Conservation (phyloP, 2,888 invertebrate species). For the Octodonta nipae region DNA sequence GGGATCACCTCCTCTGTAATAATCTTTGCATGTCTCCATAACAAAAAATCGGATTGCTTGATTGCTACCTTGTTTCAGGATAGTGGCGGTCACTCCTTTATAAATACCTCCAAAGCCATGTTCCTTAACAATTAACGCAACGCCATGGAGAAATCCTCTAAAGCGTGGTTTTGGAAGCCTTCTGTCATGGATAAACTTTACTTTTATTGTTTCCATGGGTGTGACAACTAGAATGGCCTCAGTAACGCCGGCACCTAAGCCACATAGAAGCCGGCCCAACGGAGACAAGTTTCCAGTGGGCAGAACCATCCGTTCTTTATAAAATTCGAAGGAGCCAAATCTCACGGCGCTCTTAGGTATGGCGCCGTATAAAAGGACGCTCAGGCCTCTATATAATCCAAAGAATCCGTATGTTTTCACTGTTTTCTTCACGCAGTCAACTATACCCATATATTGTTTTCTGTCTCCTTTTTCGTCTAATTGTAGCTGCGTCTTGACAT, state of each 20-base stretch:
- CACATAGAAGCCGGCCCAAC: slow-evolving; percentile 70
- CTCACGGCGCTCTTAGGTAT: slow-evolving; percentile 94
- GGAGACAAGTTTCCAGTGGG: slow-evolving; percentile 68
- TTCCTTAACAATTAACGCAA: slow-evolving; percentile 66
- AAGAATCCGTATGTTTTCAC: slow-evolving; percentile 74
- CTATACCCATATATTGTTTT: slow-evolving; percentile 73
- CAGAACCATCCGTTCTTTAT: slow-evolving; percentile 65
- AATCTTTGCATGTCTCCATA: slow-evolving; percentile 87
- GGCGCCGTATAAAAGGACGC: slow-evolving; percentile 90
- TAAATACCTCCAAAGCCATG: slow-evolving; percentile 76
- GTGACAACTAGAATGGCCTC: slow-evolving; percentile 96
- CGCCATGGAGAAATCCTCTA: slow-evolving; percentile 89
- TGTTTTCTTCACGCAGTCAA: slow-evolving; percentile 85
- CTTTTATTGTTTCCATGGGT: slow-evolving; percentile 98
- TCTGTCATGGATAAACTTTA: slow-evolving; percentile 98
- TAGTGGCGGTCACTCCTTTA: slow-evolving; percentile 88
- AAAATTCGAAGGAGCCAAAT: slow-evolving; percentile 92
- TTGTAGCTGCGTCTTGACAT: slow-evolving; percentile 97
- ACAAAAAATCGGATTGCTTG: slow-evolving; percentile 97
- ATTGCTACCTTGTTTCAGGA: slow-evolving; percentile 95
- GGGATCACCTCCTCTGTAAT: slow-evolving; percentile 78
- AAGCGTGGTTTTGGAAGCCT: slow-evolving; percentile 78
- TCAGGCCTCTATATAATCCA: slow-evolving; percentile 89
- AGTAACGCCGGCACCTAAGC: slow-evolving; percentile 85
- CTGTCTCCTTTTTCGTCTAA: slow-evolving; percentile 81